Percentiles rank a stretch among this genome's conserved stretches.
Conservation (phyloP, 1,140 invertebrate species). For the Drosophila biarmipes region DNA sequence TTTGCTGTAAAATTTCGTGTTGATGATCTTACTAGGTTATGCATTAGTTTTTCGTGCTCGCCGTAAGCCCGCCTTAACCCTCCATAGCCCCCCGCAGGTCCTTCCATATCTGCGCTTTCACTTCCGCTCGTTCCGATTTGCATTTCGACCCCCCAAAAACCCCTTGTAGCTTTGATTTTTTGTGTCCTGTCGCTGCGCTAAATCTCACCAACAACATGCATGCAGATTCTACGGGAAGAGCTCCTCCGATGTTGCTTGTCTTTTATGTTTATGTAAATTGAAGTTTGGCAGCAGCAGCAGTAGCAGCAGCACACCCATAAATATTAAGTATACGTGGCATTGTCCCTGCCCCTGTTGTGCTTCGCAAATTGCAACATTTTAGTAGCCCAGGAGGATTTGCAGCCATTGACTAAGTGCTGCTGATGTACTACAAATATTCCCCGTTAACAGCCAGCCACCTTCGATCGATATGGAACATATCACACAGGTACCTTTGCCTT, state of each 20-base stretch:
- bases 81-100: background rate
- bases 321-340: slow-evolving; percentile 72
- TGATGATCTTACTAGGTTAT: slow-evolving; percentile 84
- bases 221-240: slow-evolving; percentile 33
- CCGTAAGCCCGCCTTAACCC: slow-evolving; percentile 6
- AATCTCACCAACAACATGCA: slow-evolving; percentile 62
- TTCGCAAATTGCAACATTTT: slow-evolving; percentile 67
- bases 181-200: slow-evolving; percentile 72
- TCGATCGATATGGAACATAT: slow-evolving; percentile 11
- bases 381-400: slow-evolving; percentile 49
- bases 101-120: slow-evolving; percentile 36
- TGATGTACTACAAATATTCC: slow-evolving; percentile 14
- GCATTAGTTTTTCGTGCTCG: slow-evolving; percentile 76
- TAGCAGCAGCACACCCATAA: slow-evolving; percentile 58
- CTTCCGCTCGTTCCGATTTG: slow-evolving; percentile 56
- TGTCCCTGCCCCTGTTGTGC: slow-evolving; percentile 37
- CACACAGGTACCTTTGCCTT: background rate
- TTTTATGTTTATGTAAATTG: slow-evolving; percentile 83
- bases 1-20: slow-evolving; percentile 84
- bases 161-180: slow-evolving; percentile 74
- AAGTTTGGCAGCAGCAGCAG: slow-evolving; percentile 59
- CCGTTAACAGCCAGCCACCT: slow-evolving; percentile 12
- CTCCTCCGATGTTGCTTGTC: slow-evolving; percentile 56
- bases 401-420: slow-evolving; percentile 49
- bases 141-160: slow-evolving; percentile 35